Evolutionary conservation across 2,888 invertebrate genomes (phyloP), one percentile per base, ranked within the genome.

Genomic region (Polietes domitor): DNA sequence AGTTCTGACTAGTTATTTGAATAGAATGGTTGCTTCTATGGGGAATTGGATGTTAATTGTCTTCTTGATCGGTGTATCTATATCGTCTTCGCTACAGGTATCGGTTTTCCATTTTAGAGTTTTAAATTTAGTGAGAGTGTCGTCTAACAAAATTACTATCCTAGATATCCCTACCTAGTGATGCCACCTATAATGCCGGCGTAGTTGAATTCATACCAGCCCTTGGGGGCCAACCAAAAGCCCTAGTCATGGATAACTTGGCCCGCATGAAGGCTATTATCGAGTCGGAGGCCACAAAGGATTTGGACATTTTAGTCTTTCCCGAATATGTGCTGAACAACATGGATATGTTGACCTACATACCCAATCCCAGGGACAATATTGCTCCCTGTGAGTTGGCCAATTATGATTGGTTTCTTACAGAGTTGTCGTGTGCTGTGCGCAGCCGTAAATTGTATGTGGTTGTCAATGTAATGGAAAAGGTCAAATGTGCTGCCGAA

Each of bases 281-380:
- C 1, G 83, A 88, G 47, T 90, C 90, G 1, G 73, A 82, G 0
- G 88, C 87, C 4, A 86, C 88, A 0, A 74, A 80, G 0, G 86
- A 87, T 3, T 94, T 94, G 0, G 96, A 97, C 87, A 95, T 97
- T 21, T 92, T 97, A 2, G 95, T 97, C 0, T 97, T 97, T 88
- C 97, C 97, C 0, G 97, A 97, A 90, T 89, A 93, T 87, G 93
- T 94, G 0, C 85, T 93, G 0, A 92, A 92, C 91, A 86, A 83
- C 26, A 10, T 32, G 1, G 74, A 82, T 0, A 77, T 86, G 0
- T 79, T 86, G 2, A 88, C 93, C 89, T 87, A 93, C 92, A 85
- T 91, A 87, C 88, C 91, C 4, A 87, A 89, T 80, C 89, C 90
- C 0, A 85, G 88, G 32, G 82, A 90, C 43, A 88, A 89, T 28